A percentile compares a stretch with the other conserved stretches of the same genome.
These are phyloP conservation scores for Danaus melanippus DNA, from an alignment of 1,140 invertebrate species.

Conservation along the genomic window DNA sequence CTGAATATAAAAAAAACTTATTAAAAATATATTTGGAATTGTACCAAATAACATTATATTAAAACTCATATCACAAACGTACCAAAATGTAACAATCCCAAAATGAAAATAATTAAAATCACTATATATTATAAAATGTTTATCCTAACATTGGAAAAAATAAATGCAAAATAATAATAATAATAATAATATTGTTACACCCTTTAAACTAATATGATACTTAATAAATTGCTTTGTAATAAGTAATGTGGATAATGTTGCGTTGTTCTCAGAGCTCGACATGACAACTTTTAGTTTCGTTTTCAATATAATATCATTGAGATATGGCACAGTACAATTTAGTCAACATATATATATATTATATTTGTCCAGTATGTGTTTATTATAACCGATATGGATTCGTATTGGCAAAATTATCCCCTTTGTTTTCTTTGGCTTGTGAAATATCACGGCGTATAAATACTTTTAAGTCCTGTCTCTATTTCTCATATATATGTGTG, in stretches of 20 bases:
- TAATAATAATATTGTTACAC: slow-evolving; percentile 25
- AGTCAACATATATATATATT: slow-evolving; percentile 27
- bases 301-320: slow-evolving; percentile 16
- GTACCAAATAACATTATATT: slow-evolving; percentile 56
- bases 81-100: slow-evolving; percentile 65
- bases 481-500: slow-evolving; percentile 44
- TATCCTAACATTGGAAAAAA: slow-evolving; percentile 35
- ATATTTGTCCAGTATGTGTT: slow-evolving; percentile 30
- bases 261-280: slow-evolving; percentile 13
- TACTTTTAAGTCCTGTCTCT: slow-evolving; percentile 42
- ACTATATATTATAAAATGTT: slow-evolving; percentile 26
- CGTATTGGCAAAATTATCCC: slow-evolving; percentile 47
- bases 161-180: slow-evolving; percentile 40
- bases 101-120: slow-evolving; percentile 48
- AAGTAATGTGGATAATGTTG: not conserved
- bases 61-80: slow-evolving; percentile 66
- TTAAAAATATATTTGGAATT: slow-evolving; percentile 54
- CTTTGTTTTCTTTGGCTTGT: slow-evolving; percentile 63
- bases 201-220: slow-evolving; percentile 23
- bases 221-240: slow-evolving; percentile 26
- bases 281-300: not conserved
- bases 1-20: slow-evolving; percentile 38
- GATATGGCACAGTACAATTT: slow-evolving; percentile 56
- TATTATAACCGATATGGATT: slow-evolving; percentile 51
- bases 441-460: slow-evolving; percentile 65